These are phyloP conservation scores for Andrena fulva DNA, from an alignment of 2,888 invertebrate species.

Conservation along the genomic window DNA sequence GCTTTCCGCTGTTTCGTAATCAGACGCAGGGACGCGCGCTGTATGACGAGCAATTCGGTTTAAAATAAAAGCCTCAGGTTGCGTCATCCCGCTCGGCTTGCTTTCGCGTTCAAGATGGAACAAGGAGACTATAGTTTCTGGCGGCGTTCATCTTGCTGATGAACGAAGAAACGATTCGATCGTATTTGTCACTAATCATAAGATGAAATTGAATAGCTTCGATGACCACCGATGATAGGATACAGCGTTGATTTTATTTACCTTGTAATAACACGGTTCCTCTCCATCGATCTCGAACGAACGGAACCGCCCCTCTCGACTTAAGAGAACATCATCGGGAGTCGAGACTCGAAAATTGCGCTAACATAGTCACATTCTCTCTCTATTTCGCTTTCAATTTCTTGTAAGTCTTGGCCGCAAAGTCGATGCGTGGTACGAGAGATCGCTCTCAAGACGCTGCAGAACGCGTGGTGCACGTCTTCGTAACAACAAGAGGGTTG, in stretches of 20 bases:
- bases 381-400: not conserved
- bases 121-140: not conserved
- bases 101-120: not conserved
- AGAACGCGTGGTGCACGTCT: not conserved
- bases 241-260: not conserved
- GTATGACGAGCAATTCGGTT: constrained; percentile 9
- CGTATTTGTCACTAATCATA: too few species aligned
- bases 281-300: not conserved
- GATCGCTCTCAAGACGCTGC: constrained; percentile 19
- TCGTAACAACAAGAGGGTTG: constrained; percentile 19
- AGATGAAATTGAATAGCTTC: too few species aligned
- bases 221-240: not conserved
- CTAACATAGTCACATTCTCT: constrained; percentile 4
- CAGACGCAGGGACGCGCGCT: constrained; percentile 9
- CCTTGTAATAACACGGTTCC: not conserved
- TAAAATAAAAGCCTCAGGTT: constrained; percentile 15
- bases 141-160: not conserved
- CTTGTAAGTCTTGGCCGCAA: not conserved
- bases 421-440: constrained; percentile 3
- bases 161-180: not conserved
- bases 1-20: constrained; percentile 19
- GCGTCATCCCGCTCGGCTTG: not conserved
- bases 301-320: constrained; percentile 7
- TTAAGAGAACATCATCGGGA: constrained; percentile 2
- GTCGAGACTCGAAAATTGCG: constrained; percentile 14